These are phyloP conservation scores for Apoda limacodes DNA, from an alignment of 2,888 invertebrate genomes.

Conservation along the genomic window DNA sequence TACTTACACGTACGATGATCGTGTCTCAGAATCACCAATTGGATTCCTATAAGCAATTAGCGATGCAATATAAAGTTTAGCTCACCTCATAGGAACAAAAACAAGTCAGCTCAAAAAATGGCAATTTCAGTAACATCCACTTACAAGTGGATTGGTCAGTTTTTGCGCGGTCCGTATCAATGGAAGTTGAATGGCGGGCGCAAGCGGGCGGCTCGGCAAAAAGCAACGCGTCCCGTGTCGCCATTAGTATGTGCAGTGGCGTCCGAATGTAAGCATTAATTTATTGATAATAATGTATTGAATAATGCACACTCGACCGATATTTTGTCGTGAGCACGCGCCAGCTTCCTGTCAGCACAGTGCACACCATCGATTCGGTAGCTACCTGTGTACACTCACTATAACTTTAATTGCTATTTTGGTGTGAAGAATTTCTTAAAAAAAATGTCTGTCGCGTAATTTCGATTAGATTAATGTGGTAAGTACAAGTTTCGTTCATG, in stretches of 20 bases:
- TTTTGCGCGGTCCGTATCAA: slow-evolving; percentile 53
- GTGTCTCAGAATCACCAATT: slow-evolving; percentile 8
- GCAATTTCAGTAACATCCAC: slow-evolving; percentile 43
- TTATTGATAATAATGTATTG: slow-evolving; percentile 62
- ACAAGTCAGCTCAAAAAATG: slow-evolving; percentile 52
- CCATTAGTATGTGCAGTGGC: slow-evolving; percentile 61
- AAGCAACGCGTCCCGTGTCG: slow-evolving; percentile 57
- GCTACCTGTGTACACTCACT: no score
- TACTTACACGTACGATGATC: no score
- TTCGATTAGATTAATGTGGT: no score
- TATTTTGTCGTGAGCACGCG: slow-evolving; percentile 41
- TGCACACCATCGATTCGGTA: no score
- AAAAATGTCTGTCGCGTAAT: no score
- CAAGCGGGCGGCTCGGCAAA: slow-evolving; percentile 28
- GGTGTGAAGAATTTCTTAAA: no score
- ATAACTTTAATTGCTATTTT: no score
- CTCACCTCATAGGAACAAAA: slow-evolving; percentile 40
- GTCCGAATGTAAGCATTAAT: slow-evolving; percentile 60
- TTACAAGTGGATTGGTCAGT: slow-evolving; percentile 37
- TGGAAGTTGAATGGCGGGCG: slow-evolving; percentile 55
- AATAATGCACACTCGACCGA: slow-evolving; percentile 47
- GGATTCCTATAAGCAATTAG: no score
- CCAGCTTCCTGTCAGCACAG: slow-evolving; percentile 39
- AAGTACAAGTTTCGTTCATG: no score
- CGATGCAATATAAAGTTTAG: slow-evolving; percentile 42